phyloP scores from a whole-genome alignment of 2,888 invertebrate species.

The Ochlodes sylvanus region DNA sequence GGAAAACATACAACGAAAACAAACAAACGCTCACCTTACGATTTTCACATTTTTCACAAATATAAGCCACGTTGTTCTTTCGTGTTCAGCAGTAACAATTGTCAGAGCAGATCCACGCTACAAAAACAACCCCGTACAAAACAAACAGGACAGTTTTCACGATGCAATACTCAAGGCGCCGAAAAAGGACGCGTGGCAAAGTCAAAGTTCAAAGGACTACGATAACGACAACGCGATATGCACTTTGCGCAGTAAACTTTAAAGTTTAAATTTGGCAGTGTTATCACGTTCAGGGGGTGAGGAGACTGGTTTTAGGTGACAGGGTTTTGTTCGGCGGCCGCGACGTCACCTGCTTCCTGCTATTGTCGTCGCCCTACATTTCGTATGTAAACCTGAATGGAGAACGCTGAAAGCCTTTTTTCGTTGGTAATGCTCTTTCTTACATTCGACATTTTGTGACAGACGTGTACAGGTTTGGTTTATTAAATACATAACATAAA shows the following conservation, averaged over 20 bases:
- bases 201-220: constrained; percentile 64
- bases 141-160: constrained; percentile 46
- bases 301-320: constrained; percentile 64
- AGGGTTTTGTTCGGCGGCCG: constrained; percentile 55
- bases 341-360: constrained; percentile 35
- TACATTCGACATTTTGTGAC: neutral
- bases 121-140: constrained; percentile 48
- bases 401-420: constrained; percentile 23
- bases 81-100: too few relatives aligned
- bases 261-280: constrained; percentile 54
- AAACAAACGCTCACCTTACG: too few relatives aligned
- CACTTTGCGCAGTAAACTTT: constrained; percentile 45
- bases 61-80: too few relatives aligned
- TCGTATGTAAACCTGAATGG: constrained; percentile 13
- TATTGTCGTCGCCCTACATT: constrained; percentile 36
- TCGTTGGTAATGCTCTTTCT: constrained; percentile 25
- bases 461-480: neutral
- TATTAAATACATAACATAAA: too few relatives aligned
- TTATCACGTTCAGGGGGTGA: constrained; percentile 50
- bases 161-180: constrained; percentile 43
- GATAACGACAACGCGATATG: constrained; percentile 41
- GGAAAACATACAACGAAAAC: too few relatives aligned
- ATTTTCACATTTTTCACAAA: too few relatives aligned
- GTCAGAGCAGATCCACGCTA: constrained; percentile 37
- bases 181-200: constrained; percentile 63